Conservation (phyloP, 2,888 invertebrate genomes). For the Metellina segmentata region DNA sequence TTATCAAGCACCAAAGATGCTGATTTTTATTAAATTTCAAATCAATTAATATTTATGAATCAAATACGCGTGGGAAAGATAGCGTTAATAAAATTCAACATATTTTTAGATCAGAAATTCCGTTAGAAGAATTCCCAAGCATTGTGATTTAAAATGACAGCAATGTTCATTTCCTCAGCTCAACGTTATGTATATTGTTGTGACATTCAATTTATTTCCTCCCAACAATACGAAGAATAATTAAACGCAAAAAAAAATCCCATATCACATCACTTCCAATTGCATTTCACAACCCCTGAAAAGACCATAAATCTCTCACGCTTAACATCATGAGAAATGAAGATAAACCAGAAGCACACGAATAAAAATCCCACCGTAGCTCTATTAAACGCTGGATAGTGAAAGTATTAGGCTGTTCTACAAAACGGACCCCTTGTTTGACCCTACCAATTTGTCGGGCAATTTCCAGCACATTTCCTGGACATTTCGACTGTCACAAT, state of each 20-base stretch:
- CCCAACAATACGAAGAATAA: neutral
- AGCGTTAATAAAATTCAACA: too few species aligned
- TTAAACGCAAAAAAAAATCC: neutral
- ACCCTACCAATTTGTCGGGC: slow-evolving; percentile 34
- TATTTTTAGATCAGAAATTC: too few species aligned
- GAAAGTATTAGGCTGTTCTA: neutral
- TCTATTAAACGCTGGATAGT: neutral
- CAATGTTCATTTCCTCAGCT: too few species aligned
- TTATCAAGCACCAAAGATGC: too few species aligned
- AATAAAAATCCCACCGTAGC: slow-evolving; percentile 18
- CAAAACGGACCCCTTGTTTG: slow-evolving; percentile 12
- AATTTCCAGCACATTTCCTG: slow-evolving; percentile 57
- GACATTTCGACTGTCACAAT: slow-evolving; percentile 27
- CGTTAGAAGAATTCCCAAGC: too few species aligned
- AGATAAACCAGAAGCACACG: neutral
- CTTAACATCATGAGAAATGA: slow-evolving; percentile 14
- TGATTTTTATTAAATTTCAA: too few species aligned
- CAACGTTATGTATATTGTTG: neutral
- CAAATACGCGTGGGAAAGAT: too few species aligned
- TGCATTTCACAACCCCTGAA: neutral
- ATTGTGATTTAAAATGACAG: too few species aligned
- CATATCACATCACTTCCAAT: neutral
- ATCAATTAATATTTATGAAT: too few species aligned
- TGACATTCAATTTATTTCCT: neutral
- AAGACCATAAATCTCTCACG: slow-evolving; percentile 17